A percentile compares a stretch with the other conserved stretches of the same genome.
These are phyloP conservation scores for Gortyna flavago DNA, from an alignment of 2,888 invertebrate species.

Conservation along the genomic window DNA sequence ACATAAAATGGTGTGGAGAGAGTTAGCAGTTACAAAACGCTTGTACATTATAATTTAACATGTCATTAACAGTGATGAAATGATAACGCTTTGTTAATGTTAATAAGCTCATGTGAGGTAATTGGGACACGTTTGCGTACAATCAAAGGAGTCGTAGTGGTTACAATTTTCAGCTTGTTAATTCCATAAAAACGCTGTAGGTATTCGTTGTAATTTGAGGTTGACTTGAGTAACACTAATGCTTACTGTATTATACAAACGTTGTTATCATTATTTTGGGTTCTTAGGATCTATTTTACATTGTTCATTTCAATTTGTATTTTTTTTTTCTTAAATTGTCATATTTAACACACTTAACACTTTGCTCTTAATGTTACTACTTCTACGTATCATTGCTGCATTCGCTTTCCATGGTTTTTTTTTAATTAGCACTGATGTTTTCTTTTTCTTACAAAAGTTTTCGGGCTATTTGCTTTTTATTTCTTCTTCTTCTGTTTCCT, in stretches of 20 bases:
- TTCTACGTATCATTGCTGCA: not conserved
- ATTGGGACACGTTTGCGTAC: slow-evolving; percentile 22
- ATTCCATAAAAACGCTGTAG: not conserved
- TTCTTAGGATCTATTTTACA: not conserved
- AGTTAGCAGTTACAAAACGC: slow-evolving; percentile 53
- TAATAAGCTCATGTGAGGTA: slow-evolving; percentile 42
- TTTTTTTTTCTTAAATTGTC: not conserved
- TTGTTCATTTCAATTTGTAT: not conserved
- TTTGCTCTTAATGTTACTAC: not conserved
- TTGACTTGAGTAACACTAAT: not conserved
- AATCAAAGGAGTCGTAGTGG: not conserved
- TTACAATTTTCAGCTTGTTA: slow-evolving; percentile 2
- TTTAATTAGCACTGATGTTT: not conserved
- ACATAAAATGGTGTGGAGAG: slow-evolving; percentile 59
- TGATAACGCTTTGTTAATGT: slow-evolving; percentile 57
- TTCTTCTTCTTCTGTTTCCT: not conserved
- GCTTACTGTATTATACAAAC: not conserved
- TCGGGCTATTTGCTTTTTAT: not conserved
- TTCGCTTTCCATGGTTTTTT: not conserved
- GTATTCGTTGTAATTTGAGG: not conserved
- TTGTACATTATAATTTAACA: slow-evolving; percentile 65
- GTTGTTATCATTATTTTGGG: not conserved
- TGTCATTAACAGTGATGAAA: slow-evolving; percentile 57
- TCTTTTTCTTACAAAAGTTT: not conserved
- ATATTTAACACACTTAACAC: not conserved